Percentiles rank a stretch among this genome's conserved stretches.
These are phyloP conservation scores for Sminthurinus aureus DNA, from an alignment of 2,888 invertebrate species.

Conservation along the genomic window DNA sequence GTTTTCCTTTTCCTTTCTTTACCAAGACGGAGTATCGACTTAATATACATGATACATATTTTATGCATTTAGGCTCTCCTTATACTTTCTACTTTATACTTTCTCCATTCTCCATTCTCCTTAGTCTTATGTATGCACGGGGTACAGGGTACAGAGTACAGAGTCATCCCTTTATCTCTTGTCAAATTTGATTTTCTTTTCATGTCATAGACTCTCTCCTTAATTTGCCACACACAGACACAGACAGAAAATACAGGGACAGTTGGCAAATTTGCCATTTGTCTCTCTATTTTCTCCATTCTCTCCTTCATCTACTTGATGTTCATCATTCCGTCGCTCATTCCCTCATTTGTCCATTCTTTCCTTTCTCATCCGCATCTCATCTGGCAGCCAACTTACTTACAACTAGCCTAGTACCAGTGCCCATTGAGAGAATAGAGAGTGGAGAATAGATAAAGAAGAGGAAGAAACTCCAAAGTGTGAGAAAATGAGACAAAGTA, in stretches of 20 bases:
- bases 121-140: no score
- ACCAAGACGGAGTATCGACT: no score
- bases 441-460: not conserved
- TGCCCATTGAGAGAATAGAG: not conserved
- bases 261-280: constrained; percentile 9
- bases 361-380: not conserved
- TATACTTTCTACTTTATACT: not conserved
- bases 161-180: constrained; percentile 26
- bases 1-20: no score
- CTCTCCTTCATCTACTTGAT: not conserved
- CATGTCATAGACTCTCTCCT: constrained; percentile 25
- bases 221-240: constrained; percentile 9
- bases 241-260: not conserved
- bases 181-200: constrained; percentile 38
- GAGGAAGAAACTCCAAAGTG: not conserved
- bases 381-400: not conserved
- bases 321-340: not conserved
- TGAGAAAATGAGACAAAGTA: not conserved
- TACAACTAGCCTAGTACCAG: not conserved
- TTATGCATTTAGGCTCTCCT: no score
- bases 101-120: no score
- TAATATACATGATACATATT: no score
- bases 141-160: not conserved
- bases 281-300: not conserved
- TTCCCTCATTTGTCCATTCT: not conserved